Conservation (phyloP, 2,113 vertebrate species). For the Scatophagus argus region DNA sequence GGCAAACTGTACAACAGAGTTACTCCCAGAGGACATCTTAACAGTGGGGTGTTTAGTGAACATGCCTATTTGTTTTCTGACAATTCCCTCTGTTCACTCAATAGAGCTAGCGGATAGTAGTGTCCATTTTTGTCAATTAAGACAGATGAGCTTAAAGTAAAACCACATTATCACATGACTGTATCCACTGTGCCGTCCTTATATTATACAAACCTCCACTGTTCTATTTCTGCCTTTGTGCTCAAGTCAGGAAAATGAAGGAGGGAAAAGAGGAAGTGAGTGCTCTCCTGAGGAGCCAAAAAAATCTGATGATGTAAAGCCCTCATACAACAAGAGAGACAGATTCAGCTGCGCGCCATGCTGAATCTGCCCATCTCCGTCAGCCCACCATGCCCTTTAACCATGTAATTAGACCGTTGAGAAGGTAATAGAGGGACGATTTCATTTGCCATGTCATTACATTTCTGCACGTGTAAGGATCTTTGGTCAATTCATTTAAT, state of each 20-base stretch:
- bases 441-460: constrained; percentile 77
- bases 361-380: constrained; percentile 61
- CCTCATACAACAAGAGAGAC: constrained; percentile 34
- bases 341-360: constrained; percentile 39
- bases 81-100: constrained; percentile 44
- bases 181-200: constrained; percentile 13
- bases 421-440: constrained; percentile 68
- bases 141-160: constrained; percentile 56
- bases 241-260: constrained; percentile 33
- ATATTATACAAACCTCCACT: constrained; percentile 30
- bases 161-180: constrained; percentile 28
- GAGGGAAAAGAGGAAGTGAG: constrained; percentile 32
- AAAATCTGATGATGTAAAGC: constrained; percentile 33
- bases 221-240: constrained; percentile 44
- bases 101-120: constrained; percentile 7
- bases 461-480: constrained; percentile 70
- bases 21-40: constrained; percentile 69
- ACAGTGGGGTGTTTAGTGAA: constrained; percentile 69
- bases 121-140: constrained; percentile 70
- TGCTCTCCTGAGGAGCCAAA: constrained; percentile 32
- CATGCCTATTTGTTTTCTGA: constrained; percentile 70
- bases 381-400: constrained; percentile 60
- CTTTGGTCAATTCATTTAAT: constrained; percentile 80
- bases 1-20: constrained; percentile 56
- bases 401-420: constrained; percentile 70